A percentile compares a stretch with the other conserved stretches of the same genome.
These are phyloP conservation scores for Drosophila nr. medialis DNA, from an alignment of 2,888 invertebrate genomes.

Conservation along the genomic window DNA sequence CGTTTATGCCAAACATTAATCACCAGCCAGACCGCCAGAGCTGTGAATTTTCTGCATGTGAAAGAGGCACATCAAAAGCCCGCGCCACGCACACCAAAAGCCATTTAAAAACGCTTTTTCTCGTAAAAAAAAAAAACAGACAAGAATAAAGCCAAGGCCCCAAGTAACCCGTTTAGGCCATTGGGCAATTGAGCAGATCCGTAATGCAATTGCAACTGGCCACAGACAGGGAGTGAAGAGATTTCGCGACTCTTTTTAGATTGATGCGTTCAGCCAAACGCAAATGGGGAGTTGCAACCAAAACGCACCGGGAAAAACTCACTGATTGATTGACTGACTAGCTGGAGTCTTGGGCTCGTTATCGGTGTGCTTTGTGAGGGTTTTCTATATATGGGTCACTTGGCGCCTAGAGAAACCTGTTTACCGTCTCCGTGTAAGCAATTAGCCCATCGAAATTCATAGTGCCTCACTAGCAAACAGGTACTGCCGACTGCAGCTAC, in stretches of 20 bases:
- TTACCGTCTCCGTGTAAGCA: conserved; percentile 40
- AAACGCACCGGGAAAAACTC: conserved; percentile 49
- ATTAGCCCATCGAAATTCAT: conserved; percentile 33
- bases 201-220: conserved; percentile 50
- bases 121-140: conserved; percentile 1
- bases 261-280: conserved; percentile 70
- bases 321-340: conserved; percentile 17
- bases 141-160: background rate
- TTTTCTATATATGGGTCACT: conserved; percentile 64
- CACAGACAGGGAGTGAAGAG: conserved; percentile 23
- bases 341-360: conserved; percentile 40
- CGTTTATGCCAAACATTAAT: conserved; percentile 82
- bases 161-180: conserved; percentile 57
- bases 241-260: conserved; percentile 46
- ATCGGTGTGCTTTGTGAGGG: conserved; percentile 30
- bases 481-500: conserved; percentile 10
- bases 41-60: conserved; percentile 80
- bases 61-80: conserved; percentile 73
- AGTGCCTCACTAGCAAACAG: conserved; percentile 18
- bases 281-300: conserved; percentile 2
- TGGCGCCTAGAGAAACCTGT: conserved; percentile 72
- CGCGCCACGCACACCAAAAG: conserved; percentile 80
- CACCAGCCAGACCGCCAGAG: conserved; percentile 68
- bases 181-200: conserved; percentile 26
- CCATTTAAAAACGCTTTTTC: conserved; percentile 82